These are phyloP conservation scores for Diarsia rubi DNA, from an alignment of 2,888 invertebrate genomes.

Conservation along the genomic window DNA sequence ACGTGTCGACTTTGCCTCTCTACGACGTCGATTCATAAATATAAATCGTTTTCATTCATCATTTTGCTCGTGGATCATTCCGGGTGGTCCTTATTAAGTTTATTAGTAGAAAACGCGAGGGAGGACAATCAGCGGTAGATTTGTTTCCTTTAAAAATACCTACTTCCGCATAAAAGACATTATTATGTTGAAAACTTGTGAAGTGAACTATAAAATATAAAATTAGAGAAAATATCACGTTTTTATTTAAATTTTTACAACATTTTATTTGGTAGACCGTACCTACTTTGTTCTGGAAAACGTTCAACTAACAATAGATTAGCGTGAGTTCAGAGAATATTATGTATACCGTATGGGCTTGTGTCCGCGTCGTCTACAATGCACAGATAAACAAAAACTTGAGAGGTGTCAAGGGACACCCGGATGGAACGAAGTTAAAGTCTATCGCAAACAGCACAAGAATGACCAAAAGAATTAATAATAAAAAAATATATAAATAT, in stretches of 20 bases:
- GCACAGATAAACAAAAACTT: background rate
- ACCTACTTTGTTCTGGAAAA: background rate
- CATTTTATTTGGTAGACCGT: too few relatives aligned
- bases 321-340: background rate
- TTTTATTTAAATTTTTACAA: background rate
- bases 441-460: too few relatives aligned
- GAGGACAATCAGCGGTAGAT: background rate
- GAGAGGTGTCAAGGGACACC: too few relatives aligned
- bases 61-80: conserved; percentile 8
- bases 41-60: conserved; percentile 11
- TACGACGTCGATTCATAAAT: conserved; percentile 3
- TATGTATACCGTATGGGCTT: background rate
- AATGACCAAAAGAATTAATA: too few relatives aligned
- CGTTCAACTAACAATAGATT: background rate
- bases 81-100: conserved; percentile 18
- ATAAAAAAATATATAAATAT: too few relatives aligned
- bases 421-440: too few relatives aligned
- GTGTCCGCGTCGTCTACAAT: background rate
- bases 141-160: background rate
- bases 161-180: background rate
- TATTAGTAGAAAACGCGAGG: background rate
- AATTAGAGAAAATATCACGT: background rate
- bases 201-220: background rate
- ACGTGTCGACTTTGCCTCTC: conserved; percentile 11
- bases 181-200: background rate